Evolutionary conservation across 2,888 invertebrate genomes (phyloP), one percentile per base, ranked within the genome.

Genomic region (Ophion ventricosus): DNA sequence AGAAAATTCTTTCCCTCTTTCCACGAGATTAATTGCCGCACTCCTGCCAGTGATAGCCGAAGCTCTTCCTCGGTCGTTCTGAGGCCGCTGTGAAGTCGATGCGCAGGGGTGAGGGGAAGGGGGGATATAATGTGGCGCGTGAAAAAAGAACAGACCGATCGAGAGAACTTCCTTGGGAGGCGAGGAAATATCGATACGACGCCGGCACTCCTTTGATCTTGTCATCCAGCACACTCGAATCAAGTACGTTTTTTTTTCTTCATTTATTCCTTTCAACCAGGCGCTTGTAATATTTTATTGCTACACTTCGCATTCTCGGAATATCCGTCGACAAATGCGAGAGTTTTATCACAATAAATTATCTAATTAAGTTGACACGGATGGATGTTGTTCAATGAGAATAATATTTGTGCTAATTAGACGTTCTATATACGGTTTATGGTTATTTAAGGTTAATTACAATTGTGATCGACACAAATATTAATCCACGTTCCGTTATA

Each of bases 11-110:
- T 76, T 66, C 66, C 54, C 40, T 70, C 69, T 43, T 67, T 82
- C 64, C 2, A 8, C 64, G 85, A 86, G 88, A 88, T 88, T 88
- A 88, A 88, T 88, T 88, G 85, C 86, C 74, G 64, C 67, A 78
- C 73, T 85, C 77, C 74, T 35, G 63, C 49, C 76, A 57, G 74
- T 72, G 86, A 85, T 87, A 86, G 83, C 85, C 83, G 73, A 81
- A 83, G 81, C 84, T 84, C 79, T 79, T 54, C 40, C 43, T 57
- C 57, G 40, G 17, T 40, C 64, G 63, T 57, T 63, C 63, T 23
- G 35, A 63, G n/a, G 29, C 59, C 23, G 56, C 54, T 25, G 40
- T 70, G 61, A 81, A 79, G 75, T 64, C 70, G 66, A 66, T 35
- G 25, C 43, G 40, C 35, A 3, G 49, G 4, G 2, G 49, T 4